These are phyloP conservation scores for Monopis laevigella DNA, from an alignment of 2,888 invertebrate genomes.

Conservation along the genomic window DNA sequence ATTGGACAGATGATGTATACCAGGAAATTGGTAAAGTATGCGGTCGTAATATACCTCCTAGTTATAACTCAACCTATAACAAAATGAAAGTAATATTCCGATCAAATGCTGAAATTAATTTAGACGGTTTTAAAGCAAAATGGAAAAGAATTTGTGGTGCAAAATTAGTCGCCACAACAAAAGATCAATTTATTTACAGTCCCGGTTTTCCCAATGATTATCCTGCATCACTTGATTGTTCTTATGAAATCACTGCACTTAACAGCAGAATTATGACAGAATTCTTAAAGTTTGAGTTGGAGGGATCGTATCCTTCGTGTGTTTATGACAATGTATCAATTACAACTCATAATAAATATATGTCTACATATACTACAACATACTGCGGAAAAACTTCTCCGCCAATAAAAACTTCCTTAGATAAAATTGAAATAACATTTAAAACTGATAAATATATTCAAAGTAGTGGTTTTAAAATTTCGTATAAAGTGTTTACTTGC, in stretches of 20 bases:
- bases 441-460: constrained; percentile 65
- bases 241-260: constrained; percentile 68
- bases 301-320: constrained; percentile 43
- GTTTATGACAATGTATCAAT: constrained; percentile 67
- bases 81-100: constrained; percentile 77
- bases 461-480: constrained; percentile 67
- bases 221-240: constrained; percentile 65
- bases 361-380: constrained; percentile 14
- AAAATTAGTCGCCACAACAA: constrained; percentile 58
- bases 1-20: constrained; percentile 65
- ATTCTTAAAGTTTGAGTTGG: constrained; percentile 68
- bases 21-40: constrained; percentile 69
- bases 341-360: constrained; percentile 19
- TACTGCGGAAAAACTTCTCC: constrained; percentile 46
- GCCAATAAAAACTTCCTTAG: constrained; percentile 30
- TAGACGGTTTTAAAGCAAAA: constrained; percentile 77
- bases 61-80: constrained; percentile 70
- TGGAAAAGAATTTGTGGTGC: constrained; percentile 80
- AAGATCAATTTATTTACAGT: constrained; percentile 68
- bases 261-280: constrained; percentile 50
- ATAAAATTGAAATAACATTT: constrained; percentile 55
- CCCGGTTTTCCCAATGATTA: constrained; percentile 80
- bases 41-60: constrained; percentile 69
- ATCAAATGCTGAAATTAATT: constrained; percentile 71
- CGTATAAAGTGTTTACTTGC: constrained; percentile 71